These are phyloP conservation scores for Coptodon rendalli DNA, from an alignment of 2,113 vertebrate species.

Conservation along the genomic window DNA sequence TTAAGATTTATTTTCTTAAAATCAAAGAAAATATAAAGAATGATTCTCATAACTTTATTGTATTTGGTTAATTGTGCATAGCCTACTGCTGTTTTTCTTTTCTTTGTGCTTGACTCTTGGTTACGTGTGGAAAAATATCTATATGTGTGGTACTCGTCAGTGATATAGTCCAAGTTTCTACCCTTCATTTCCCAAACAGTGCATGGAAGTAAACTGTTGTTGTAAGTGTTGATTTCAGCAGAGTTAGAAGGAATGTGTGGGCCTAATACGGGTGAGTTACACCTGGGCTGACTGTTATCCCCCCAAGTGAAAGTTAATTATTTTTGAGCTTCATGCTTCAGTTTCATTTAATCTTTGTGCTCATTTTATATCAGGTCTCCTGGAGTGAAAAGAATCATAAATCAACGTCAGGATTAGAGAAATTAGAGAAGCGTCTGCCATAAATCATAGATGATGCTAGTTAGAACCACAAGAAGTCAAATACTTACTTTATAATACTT, in stretches of 20 bases:
- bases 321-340: background rate
- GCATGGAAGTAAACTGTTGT: background rate
- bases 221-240: background rate
- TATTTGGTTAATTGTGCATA: background rate
- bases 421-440: background rate
- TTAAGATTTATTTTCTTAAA: background rate
- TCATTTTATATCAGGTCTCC: background rate
- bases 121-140: background rate
- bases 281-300: background rate
- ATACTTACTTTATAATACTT: background rate
- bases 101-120: background rate
- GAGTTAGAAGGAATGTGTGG: background rate
- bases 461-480: background rate
- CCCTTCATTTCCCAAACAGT: background rate
- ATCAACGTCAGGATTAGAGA: background rate
- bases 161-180: background rate
- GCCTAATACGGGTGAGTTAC: background rate
- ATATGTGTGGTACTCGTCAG: background rate
- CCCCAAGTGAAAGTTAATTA: background rate
- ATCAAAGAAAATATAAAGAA: background rate
- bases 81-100: background rate
- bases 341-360: background rate
- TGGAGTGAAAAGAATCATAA: background rate
- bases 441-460: background rate
- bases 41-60: background rate